Base-by-base conservation (phyloP, 2,888 invertebrate genomes). In the Spisula solida region DNA sequence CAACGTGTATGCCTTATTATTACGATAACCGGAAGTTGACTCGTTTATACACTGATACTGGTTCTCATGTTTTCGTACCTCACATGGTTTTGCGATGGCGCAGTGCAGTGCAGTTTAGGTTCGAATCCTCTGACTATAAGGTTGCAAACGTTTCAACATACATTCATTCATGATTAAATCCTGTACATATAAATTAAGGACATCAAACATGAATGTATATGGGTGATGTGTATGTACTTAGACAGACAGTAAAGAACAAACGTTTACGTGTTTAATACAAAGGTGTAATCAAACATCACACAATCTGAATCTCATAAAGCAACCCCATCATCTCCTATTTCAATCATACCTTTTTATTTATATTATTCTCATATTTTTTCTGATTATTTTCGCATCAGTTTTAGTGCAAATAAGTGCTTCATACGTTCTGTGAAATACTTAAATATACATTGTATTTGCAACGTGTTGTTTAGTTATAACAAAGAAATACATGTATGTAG, bases 401-500 rank as follows among this genome's bases (percentile, higher is more conserved):
- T 25, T 12, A 66, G 60, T 25, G 25, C 60, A 25, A 66, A 66
- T 66, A 25, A 66, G 60, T 66, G 60, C 60, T 25, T 25, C 25
- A 66, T 66, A n/a, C 25, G n/a, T 25, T n/a, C n/a, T 25, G 60
- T 66, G 25, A 25, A 25, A 8, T 66, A 25, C 60, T n/a, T 66
- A 25, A 20, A 66, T 66, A n/a, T 66, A n/a, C n/a, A n/a, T n/a
- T n/a, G n/a, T 25, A 6, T 25, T 25, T n/a, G 60, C 60, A 25
- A n/a, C n/a, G n/a, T 66, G 60, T 66, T 25, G 10, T 66, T 10
- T 25, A 66, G 60, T n/a, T 66, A 66, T 66, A 66, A 66, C 60
- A 66, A 66, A 66, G 60, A 66, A 56, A 8, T 66, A n/a, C n/a
- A n/a, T n/a, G n/a, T n/a, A 66, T 25, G 25, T 66, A 66, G n/a